Evolutionary conservation across 2,888 invertebrate species (phyloP).

Genomic region (Frankliniella fusca): DNA sequence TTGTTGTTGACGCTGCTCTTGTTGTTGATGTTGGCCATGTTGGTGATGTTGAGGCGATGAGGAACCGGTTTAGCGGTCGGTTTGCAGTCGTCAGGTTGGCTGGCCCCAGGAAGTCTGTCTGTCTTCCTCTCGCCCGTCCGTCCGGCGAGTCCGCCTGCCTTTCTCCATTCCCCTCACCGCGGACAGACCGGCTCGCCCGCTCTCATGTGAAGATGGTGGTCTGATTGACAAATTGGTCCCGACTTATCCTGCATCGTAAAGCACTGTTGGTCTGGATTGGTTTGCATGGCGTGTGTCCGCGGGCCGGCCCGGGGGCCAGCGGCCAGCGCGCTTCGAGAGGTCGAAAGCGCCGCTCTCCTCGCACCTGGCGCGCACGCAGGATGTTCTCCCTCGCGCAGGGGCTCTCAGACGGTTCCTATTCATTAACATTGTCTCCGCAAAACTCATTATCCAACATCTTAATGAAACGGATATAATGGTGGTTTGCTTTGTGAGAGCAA

Average conservation of each 20-base stretch:
- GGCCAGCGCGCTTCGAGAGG: too few species aligned
- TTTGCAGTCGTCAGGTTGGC: conserved; percentile 15
- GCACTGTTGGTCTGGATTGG: conserved; percentile 33
- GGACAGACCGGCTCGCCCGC: conserved; percentile 46
- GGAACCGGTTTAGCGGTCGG: conserved; percentile 3
- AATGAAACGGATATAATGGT: conserved; percentile 38
- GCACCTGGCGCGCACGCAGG: neutral
- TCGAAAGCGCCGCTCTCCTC: neutral
- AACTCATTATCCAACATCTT: conserved; percentile 40
- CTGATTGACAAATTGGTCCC: conserved; percentile 34
- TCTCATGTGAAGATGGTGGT: conserved; percentile 48
- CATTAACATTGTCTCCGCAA: conserved; percentile 39
- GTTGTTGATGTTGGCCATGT: neutral
- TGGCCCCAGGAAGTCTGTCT: conserved; percentile 16
- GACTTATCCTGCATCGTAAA: conserved; percentile 41
- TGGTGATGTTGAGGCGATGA: neutral
- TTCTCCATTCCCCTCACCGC: conserved; percentile 28
- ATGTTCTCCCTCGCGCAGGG: neutral
- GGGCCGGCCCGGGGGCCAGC: neutral
- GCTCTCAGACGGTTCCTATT: conserved; percentile 31
- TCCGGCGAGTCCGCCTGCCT: conserved; percentile 37
- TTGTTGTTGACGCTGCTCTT: too few species aligned
- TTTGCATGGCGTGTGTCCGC: conserved; percentile 30
- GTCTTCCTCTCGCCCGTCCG: conserved; percentile 37
- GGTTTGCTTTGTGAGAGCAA: conserved; percentile 16